Evolutionary conservation across 2,888 invertebrate species (phyloP), one percentile per base, ranked within the genome.

Genomic region (Himalopsyche anomala): DNA sequence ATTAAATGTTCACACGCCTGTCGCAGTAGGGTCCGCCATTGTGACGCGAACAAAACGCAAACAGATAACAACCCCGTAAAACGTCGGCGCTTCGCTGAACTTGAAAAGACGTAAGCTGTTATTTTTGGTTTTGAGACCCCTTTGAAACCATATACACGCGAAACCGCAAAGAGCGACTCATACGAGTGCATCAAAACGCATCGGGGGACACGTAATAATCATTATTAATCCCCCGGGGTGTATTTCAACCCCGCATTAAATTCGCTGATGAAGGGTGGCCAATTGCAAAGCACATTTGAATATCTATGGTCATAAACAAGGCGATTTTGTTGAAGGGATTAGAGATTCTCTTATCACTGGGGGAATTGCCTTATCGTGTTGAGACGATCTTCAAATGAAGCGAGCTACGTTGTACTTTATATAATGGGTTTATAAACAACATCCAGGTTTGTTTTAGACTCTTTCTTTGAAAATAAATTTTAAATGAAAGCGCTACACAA

Each of bases 1-100:
- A 62, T 62, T 62, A 62, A 62, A 62, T 62, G 19, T 62, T 62
- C 62, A 62, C 62, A 62, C 62, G 62, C 62, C 62, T 62, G 62
- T 62, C 62, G 15, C n/a, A 19, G 19, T 62, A 15, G 62, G 62
- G 62, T 62, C 28, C 19, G 62, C 62, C 62, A 62, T 62, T 62
- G 62, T 62, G 62, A 19, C 62, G 62, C 9, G 62, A 62, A 62
- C 62, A 62, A 62, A 62, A 28, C 28, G 19, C 4, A 62, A 62
- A 62, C 62, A 62, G 28, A n/a, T 62, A 28, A 62, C 62, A 62
- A 62, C 62, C 62, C 62, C 19, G 28, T 62, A 62, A 51, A 62
- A 62, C 62, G 62, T 62, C 28, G 62, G 62, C 62, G 62, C 62
- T 62, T 62, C 19, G 5, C 28, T 62, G 62, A 62, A 62, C 62